A percentile compares a stretch with the other conserved stretches of the same genome.
These are phyloP conservation scores for Psittacula cyanocephala DNA, from an alignment of 2,113 vertebrate genomes.

Conservation along the genomic window DNA sequence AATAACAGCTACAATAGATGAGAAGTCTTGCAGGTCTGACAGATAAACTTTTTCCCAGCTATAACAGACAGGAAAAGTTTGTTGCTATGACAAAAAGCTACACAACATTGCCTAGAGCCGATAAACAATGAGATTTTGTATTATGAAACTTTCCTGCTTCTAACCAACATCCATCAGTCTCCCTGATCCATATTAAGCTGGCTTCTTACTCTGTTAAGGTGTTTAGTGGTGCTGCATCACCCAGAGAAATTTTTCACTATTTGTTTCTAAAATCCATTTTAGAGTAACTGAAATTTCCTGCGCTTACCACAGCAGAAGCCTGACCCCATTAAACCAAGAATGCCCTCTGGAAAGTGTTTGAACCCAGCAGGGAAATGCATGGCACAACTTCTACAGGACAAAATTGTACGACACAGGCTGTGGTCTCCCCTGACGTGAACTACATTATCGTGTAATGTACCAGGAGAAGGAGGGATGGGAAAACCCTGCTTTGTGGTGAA, in stretches of 20 bases:
- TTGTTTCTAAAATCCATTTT: neutral
- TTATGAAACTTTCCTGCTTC: neutral
- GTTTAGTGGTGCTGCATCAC: neutral
- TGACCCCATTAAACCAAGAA: neutral
- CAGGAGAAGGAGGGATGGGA: neutral
- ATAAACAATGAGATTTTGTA: neutral
- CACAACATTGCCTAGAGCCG: neutral
- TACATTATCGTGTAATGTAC: rapidly evolving
- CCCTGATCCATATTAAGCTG: neutral
- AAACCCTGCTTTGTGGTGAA: neutral
- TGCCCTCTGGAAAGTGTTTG: rapidly evolving
- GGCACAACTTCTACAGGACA: neutral
- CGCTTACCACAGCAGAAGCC: neutral
- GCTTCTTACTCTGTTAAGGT: neutral
- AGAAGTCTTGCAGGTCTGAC: neutral
- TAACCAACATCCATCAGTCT: neutral
- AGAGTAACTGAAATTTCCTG: neutral
- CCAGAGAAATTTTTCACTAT: neutral
- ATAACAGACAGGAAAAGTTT: neutral
- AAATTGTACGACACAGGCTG: neutral
- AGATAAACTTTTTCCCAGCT: neutral
- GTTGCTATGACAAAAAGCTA: neutral
- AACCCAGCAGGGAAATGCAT: neutral
- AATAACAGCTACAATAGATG: neutral
- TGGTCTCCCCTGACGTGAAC: neutral